Evolutionary conservation across 2,797 vertebrate species (phyloP).

Genomic region (Melanogrammus aeglefinus): DNA sequence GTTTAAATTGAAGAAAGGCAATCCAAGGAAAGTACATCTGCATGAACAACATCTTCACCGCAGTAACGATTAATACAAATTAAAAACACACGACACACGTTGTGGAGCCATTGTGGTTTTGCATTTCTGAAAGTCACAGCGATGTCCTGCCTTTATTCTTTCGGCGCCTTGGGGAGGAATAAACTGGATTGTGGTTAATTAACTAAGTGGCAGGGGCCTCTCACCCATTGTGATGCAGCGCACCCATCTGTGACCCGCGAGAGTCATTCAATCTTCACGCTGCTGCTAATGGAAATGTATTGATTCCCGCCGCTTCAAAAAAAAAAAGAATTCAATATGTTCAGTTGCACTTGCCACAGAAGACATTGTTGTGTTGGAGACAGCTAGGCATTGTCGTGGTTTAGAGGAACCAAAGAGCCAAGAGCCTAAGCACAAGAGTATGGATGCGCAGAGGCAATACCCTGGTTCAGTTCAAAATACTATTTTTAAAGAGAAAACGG

Average conservation of each 20-base stretch:
- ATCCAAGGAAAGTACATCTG: neutral
- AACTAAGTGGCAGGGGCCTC: conserved; percentile 63
- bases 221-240: conserved; percentile 48
- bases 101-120: neutral
- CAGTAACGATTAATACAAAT: neutral
- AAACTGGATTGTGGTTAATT: conserved; percentile 66
- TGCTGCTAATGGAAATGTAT: conserved; percentile 76
- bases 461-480: neutral
- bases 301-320: conserved; percentile 62
- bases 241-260: conserved; percentile 56
- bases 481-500: neutral
- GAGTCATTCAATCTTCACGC: conserved; percentile 53
- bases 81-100: neutral
- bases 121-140: neutral
- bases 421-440: neutral
- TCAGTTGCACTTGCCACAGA: conserved; percentile 33
- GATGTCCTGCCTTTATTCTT: conserved; percentile 5
- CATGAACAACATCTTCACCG: neutral
- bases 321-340: conserved; percentile 44
- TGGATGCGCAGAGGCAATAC: neutral
- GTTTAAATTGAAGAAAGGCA: neutral
- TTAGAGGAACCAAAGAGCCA: neutral
- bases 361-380: conserved; percentile 41
- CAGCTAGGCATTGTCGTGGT: conserved; percentile 34
- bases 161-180: conserved; percentile 38